Evolutionary conservation across 2,113 vertebrate genomes (phyloP).

Genomic region (Seriola aureovittata): DNA sequence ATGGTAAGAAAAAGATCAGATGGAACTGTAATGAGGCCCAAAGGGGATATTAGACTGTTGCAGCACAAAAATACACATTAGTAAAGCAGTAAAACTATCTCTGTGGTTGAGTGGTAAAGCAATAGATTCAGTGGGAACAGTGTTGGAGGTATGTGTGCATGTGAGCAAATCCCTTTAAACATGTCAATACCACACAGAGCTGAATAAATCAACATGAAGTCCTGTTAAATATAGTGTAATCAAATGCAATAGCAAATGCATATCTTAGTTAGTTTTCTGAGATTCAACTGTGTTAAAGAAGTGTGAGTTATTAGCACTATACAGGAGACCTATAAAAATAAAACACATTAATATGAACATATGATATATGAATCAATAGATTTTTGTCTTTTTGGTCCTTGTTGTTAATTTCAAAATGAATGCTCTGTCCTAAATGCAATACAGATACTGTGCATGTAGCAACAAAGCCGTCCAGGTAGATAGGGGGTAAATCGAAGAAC

Average conservation of each 20-base stretch:
- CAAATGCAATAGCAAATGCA: neutral
- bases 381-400: no score
- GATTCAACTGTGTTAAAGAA: neutral
- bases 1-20: conserved; percentile 85
- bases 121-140: neutral
- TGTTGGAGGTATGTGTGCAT: neutral
- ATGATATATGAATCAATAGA: no score
- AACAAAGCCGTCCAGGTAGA: neutral
- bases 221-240: neutral
- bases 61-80: neutral
- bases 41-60: neutral
- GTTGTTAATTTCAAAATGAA: no score
- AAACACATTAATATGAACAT: no score
- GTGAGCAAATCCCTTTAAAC: neutral
- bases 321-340: neutral
- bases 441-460: neutral
- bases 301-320: no score
- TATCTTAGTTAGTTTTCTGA: neutral
- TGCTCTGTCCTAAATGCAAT: no score
- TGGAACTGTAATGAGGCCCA: conserved; percentile 13
- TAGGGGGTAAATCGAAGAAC: no score
- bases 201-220: neutral
- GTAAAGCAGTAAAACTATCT: conserved; percentile 2
- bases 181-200: neutral
- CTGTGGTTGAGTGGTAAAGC: neutral